Evolutionary conservation across 2,888 invertebrate genomes (phyloP), one percentile per base, ranked within the genome.

Genomic region (Ryuthela nishihirai): DNA sequence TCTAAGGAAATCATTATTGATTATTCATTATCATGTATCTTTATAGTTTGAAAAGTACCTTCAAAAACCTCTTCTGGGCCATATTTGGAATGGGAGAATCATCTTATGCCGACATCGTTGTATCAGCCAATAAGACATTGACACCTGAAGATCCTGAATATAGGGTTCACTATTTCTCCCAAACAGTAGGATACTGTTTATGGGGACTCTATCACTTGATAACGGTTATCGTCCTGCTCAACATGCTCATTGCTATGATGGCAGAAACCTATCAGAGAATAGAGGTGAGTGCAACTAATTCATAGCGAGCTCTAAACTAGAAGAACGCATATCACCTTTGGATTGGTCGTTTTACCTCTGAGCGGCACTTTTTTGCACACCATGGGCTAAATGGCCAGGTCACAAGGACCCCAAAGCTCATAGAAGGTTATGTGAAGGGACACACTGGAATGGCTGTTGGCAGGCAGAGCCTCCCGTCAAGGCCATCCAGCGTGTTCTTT

Each of bases 181-280:
- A 84, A 70, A 74, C 80, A 3, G 79, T 85, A 40, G 86, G 86
- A 38, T 83, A 84, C 69, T 78, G 83, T 63, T 80, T 76, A 50
- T 75, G 74, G 68, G 69, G 72, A 68, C 77, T 72, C 60, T 87
- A 84, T 71, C 84, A 85, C 74, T 81, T 86, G 23, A 79, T 85
- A 68, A 81, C 82, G 52, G 84, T 85, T 54, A 81, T 86, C 65
- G 82, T 87, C 61, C 80, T 86, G 34, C 74, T 87, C 64, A 87
- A 87, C 72, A 86, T 87, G 86, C 69, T 77, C 23, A 85, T 86
- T 68, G 86, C 86, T 15, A 75, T 77, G 73, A 85, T 87, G 85
- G 83, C 85, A 2, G 84, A 85, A 66, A 85, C 85, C 0, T 85
- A 84, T 69, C 84, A 84, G 72, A 79, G 81, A 67, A 83, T 87